A percentile compares a stretch with the other conserved stretches of the same genome.
These are phyloP conservation scores for Vipera latastei DNA, from an alignment of 2,797 vertebrate species.

Conservation along the genomic window DNA sequence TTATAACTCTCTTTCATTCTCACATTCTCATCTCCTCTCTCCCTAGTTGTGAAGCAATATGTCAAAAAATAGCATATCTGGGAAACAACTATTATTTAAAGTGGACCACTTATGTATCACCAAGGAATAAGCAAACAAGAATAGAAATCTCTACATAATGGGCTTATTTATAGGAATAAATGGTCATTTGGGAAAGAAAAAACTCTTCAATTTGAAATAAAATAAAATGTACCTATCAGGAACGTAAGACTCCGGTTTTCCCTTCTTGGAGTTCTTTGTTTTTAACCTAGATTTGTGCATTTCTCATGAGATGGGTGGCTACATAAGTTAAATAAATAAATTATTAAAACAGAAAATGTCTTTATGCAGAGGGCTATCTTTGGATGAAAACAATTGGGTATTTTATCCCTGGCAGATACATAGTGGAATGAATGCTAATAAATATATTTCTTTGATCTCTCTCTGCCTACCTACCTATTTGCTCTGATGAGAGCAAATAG, in stretches of 20 bases:
- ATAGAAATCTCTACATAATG: background rate
- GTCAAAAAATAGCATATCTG: background rate
- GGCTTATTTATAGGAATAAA: background rate
- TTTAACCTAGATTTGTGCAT: background rate
- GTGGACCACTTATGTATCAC: background rate
- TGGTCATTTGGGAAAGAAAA: background rate
- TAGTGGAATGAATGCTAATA: background rate
- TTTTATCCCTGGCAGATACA: background rate
- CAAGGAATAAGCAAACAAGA: background rate
- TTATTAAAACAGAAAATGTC: background rate
- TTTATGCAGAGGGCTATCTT: background rate
- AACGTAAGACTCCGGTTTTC: background rate
- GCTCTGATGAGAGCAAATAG: background rate
- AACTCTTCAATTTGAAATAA: background rate
- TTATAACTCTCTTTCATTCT: constrained; percentile 37
- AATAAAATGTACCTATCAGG: background rate
- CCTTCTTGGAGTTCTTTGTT: background rate
- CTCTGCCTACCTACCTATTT: background rate
- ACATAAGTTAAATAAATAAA: background rate
- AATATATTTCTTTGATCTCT: background rate
- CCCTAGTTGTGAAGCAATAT: background rate
- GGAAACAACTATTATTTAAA: background rate
- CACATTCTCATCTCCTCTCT: background rate
- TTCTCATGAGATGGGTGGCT: background rate
- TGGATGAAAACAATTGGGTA: background rate